Evolutionary conservation across 2,797 vertebrate genomes (phyloP), one percentile per base, ranked within the genome.

Genomic region (Sebastes hubbsi): DNA sequence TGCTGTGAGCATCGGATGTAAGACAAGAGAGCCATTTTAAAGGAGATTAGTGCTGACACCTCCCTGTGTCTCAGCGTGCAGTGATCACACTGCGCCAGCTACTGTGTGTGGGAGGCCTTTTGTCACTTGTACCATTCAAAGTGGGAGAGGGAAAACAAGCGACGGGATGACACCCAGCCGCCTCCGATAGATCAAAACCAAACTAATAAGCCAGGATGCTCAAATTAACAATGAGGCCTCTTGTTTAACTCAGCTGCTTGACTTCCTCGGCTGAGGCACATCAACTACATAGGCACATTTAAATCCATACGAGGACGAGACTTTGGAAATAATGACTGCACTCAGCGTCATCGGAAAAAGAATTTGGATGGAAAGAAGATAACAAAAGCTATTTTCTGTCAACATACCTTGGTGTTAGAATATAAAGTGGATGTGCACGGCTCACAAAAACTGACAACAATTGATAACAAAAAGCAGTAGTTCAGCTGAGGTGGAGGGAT

Each of bases 41-140:
- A 94, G 93, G 88, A 96, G 94, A 95, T 96, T 95, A 95, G 91
- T 83, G 91, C 90, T 93, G 95, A 95, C 95, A 94, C 92, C 92
- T 95, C 92, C 89, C 92, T 83, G 95, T 91, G 94, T 94, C 92
- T 94, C 92, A 81, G 91, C 90, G 82, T 91, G 92, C 91, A 86
- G 90, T 88, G 94, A 95, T 95, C 95, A 94, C 93, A 95, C 91
- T 82, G 92, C 56, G 84, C 78, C 88, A 76, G 91, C 91, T 81
- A 89, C 90, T 89, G 91, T 93, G 93, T 93, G 95, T 94, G 95
- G 95, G 94, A 95, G 93, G 93, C 91, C 93, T 94, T 95, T 94
- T 95, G 94, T 96, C 94, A 93, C 93, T 92, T 92, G 92, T 91
- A 92, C 93, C 88, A 95, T 89, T 96, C 93, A 95, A 93, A 94